Base-by-base conservation (phyloP, 2,797 vertebrate genomes). In the Leptoclinus maculatus region DNA sequence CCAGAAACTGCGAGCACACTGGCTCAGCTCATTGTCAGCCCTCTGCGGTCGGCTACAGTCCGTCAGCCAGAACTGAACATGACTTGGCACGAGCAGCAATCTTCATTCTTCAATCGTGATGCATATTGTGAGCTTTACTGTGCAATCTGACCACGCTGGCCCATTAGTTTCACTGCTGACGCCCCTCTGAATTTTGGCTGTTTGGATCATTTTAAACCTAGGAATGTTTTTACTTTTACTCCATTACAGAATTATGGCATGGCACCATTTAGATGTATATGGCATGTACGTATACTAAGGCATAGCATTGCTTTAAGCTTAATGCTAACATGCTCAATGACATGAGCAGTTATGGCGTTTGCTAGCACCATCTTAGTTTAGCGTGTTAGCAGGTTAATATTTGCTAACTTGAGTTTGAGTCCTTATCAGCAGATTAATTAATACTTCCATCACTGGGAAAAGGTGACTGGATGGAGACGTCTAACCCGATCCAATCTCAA, bases 1-100 rank as follows among this genome's bases (percentile, higher is more conserved):
- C 67, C 67, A 65, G 71, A 88, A 90, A 87, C 83, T 76, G 83
- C 83, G 70, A 70, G 85, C 86, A 19, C 84, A 71, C 79, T 85
- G 27, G 32, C 87, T 83, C 79, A 49, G 88, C 85, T 85, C 72
- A 66, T 87, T 91, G 82, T 89, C 90, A 80, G 84, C 82, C 76
- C 53, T 8, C 85, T 84, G 80, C 71, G 81, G 84, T 87, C 82
- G 66, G 76, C 66, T 76, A 43, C 71, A 73, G 71, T 73, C 85
- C 49, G 29, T 87, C 67, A 78, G 84, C 78, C 82, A 72, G 86
- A 79, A 67, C 70, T 57, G 79, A 82, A 86, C 83, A 78, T 78
- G 76, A 75, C 76, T 85, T 88, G 90, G 85, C 80, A 68, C 36
- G 2, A 57, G 80, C 79, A 8, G 21, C 7, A 17, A 62, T 64